These are phyloP conservation scores for Elachura formosa DNA, from an alignment of 2,113 vertebrate species.

Conservation along the genomic window DNA sequence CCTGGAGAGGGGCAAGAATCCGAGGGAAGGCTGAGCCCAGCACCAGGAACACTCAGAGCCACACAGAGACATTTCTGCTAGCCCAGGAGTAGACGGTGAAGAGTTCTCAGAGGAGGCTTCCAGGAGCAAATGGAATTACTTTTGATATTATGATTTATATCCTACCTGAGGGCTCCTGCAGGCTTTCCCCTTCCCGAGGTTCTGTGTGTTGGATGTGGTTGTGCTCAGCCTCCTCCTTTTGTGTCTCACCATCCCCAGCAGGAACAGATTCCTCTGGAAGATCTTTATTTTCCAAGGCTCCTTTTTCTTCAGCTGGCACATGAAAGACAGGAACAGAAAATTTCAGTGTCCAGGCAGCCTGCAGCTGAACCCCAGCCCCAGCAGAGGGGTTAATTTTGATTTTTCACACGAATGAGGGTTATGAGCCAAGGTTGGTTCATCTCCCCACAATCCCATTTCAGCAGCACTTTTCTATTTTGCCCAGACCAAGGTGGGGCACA, in stretches of 20 bases:
- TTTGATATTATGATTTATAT: rapidly evolving
- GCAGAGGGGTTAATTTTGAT: not conserved
- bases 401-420: not conserved
- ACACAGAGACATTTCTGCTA: not conserved
- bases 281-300: not conserved
- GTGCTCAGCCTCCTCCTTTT: not conserved
- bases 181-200: not conserved
- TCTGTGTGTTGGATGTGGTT: not conserved
- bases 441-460: not conserved
- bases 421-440: rapidly evolving
- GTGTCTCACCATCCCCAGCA: not conserved
- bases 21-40: not conserved
- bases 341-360: not conserved
- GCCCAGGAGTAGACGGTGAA: not conserved
- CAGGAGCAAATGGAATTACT: not conserved
- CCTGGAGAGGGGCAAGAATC: not conserved
- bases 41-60: not conserved
- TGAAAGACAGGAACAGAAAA: not conserved
- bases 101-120: not conserved
- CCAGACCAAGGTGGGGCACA: not conserved
- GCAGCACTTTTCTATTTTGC: not conserved
- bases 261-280: not conserved
- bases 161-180: constrained; percentile 47
- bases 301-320: not conserved
- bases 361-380: not conserved